Evolutionary conservation across 2,888 invertebrate genomes (phyloP).

Genomic region (Trachelus stipa): DNA sequence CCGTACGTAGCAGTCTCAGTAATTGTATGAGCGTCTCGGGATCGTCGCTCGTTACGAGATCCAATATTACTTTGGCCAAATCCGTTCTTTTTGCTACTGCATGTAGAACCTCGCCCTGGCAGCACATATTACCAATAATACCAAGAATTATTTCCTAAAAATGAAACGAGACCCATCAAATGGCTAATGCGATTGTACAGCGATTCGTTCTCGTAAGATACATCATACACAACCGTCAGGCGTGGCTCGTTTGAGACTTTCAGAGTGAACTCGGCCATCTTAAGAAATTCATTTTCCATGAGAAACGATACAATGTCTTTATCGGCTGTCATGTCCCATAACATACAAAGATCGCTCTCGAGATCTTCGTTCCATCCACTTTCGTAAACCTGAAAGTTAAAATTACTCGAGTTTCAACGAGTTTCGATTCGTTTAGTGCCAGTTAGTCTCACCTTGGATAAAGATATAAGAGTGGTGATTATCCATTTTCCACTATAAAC

Average conservation of each 20-base stretch:
- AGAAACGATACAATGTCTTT: slow-evolving; percentile 80
- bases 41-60: slow-evolving; percentile 74
- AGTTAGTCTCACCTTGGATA: slow-evolving; percentile 48
- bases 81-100: slow-evolving; percentile 71
- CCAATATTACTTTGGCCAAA: slow-evolving; percentile 71
- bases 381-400: slow-evolving; percentile 60
- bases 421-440: too few species aligned
- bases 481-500: slow-evolving; percentile 75
- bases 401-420: background rate
- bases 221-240: slow-evolving; percentile 66
- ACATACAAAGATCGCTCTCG: slow-evolving; percentile 79
- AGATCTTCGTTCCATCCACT: slow-evolving; percentile 72
- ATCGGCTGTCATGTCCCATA: slow-evolving; percentile 90
- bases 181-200: slow-evolving; percentile 7
- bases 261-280: slow-evolving; percentile 73
- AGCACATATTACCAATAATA: slow-evolving; percentile 86
- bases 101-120: slow-evolving; percentile 73
- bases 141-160: slow-evolving; percentile 84
- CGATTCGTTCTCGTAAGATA: background rate
- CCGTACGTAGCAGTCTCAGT: slow-evolving; percentile 72
- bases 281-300: slow-evolving; percentile 75
- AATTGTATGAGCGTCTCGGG: slow-evolving; percentile 79
- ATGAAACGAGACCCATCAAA: slow-evolving; percentile 16
- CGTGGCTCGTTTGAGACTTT: slow-evolving; percentile 73
- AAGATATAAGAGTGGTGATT: slow-evolving; percentile 50